Evolutionary conservation across 2,797 vertebrate genomes (phyloP).

Genomic region (Cryptoblepharus egeriae): DNA sequence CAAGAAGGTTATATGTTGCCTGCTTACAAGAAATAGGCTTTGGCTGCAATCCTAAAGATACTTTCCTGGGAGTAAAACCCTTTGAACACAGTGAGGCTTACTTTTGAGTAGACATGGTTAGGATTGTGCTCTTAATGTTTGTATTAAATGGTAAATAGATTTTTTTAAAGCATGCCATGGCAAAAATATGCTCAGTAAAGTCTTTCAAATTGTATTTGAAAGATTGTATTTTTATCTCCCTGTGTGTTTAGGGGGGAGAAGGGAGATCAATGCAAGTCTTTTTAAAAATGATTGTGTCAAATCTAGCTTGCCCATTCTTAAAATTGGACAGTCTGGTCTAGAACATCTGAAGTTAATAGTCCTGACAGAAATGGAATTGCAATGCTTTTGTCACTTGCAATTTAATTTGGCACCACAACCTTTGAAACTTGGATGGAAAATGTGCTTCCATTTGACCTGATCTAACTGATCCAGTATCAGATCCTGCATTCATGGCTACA

Average conservation of each 20-base stretch:
- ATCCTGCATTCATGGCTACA: constrained; percentile 69
- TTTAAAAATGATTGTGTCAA: neutral
- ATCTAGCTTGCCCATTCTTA: neutral
- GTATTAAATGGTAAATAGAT: neutral
- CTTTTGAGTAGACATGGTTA: too few relatives aligned
- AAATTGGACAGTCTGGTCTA: neutral
- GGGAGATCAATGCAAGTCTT: neutral
- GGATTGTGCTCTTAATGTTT: neutral
- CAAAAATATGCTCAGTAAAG: neutral
- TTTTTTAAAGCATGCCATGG: neutral
- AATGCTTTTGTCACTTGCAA: neutral
- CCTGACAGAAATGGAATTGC: neutral
- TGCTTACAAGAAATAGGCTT: too few relatives aligned
- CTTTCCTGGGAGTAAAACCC: too few relatives aligned
- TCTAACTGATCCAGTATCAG: constrained; percentile 59
- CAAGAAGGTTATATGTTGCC: too few relatives aligned
- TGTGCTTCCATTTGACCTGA: constrained; percentile 71
- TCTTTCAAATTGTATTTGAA: neutral
- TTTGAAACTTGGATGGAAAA: constrained; percentile 57
- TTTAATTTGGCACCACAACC: constrained; percentile 31
- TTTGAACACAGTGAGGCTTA: too few relatives aligned
- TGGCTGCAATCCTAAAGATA: too few relatives aligned
- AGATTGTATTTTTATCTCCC: neutral
- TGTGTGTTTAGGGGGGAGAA: too few relatives aligned
- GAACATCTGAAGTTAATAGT: constrained; percentile 17